A percentile compares a stretch with the other conserved stretches of the same genome.
phyloP scores from a whole-genome alignment of 1,140 invertebrate species.

The Periplaneta americana region DNA sequence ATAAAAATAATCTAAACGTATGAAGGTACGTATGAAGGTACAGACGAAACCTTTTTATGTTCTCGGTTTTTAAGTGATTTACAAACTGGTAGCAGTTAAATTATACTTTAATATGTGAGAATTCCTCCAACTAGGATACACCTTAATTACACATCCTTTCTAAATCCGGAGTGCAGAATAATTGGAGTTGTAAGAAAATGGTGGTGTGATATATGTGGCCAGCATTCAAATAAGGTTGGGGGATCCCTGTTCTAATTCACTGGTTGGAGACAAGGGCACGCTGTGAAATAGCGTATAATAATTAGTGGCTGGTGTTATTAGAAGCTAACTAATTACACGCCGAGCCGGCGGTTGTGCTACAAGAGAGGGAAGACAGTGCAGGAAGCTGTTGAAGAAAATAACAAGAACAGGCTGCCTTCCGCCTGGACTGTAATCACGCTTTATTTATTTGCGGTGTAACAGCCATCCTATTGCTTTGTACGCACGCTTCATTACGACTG shows the following conservation, averaged over 20 bases:
- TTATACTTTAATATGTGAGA: no score
- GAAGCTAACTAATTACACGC: neutral
- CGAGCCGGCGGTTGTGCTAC: neutral
- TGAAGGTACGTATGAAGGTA: no score
- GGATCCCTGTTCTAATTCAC: neutral
- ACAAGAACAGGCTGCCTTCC: neutral
- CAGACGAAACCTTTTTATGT: no score
- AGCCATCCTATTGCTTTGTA: no score
- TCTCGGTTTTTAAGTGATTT: no score
- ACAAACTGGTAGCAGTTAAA: no score
- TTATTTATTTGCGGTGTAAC: neutral
- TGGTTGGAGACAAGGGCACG: neutral
- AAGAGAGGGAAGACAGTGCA: neutral
- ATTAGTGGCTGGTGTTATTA: neutral
- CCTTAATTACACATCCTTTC: no score
- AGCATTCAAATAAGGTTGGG: neutral
- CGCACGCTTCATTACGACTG: no score
- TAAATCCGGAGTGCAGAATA: neutral
- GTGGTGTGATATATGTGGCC: neutral
- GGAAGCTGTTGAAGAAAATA: neutral
- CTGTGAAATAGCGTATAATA: neutral
- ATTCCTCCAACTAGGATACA: no score
- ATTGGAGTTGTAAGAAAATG: neutral
- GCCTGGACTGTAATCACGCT: neutral
- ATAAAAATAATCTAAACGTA: no score